Evolutionary conservation across 2,113 vertebrate species (phyloP), one percentile per base, ranked within the genome.

Genomic region (Amphilophus citrinellus): DNA sequence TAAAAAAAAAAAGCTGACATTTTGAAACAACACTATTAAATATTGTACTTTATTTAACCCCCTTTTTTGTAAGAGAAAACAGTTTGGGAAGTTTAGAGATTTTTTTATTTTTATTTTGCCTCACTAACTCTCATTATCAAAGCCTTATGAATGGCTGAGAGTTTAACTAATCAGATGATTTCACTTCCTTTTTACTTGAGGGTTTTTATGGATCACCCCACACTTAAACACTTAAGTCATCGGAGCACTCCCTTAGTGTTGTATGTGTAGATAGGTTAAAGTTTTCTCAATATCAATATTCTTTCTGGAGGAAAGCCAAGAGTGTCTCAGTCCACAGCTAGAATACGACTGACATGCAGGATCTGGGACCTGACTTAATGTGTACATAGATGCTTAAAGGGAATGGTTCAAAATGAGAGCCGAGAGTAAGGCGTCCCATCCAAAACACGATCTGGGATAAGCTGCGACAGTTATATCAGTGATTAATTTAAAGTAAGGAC

Each of bases 41-140:
- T 90, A 80, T 86, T 82, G 56, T 82, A 77, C 80, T 65, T 77
- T 85, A 75, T 85, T 86, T 88, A 83, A 80, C 79, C 88, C 89
- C 90, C 84, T 91, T 95, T 96, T 96, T 92, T 83, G 77, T 92
- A 94, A 95, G 59, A 86, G 11, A 85, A 79, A 88, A 86, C 75
- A 85, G 32, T 89, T 88, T 85, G 82, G 92, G 92, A 93, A 80
- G 71, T 68, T 76, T 95, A 94, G 90, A 63, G 39, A 42, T 30
- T 10, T 1, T n/a, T 86, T 77, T 81, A 14, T 0, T 14, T 78
- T 79, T 85, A 56, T 93, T 94, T 96, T 95, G 96, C 94, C 94
- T 94, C 95, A 92, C 94, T 96, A 94, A 97, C 96, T 96, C 95
- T 96, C 91, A 91, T 92, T 95, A 95, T 96, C 92, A 92, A 95